Percentiles rank a stretch among this genome's conserved stretches.
These are phyloP conservation scores for Avahi laniger DNA, from an alignment of 2,797 vertebrate species.

Conservation along the genomic window DNA sequence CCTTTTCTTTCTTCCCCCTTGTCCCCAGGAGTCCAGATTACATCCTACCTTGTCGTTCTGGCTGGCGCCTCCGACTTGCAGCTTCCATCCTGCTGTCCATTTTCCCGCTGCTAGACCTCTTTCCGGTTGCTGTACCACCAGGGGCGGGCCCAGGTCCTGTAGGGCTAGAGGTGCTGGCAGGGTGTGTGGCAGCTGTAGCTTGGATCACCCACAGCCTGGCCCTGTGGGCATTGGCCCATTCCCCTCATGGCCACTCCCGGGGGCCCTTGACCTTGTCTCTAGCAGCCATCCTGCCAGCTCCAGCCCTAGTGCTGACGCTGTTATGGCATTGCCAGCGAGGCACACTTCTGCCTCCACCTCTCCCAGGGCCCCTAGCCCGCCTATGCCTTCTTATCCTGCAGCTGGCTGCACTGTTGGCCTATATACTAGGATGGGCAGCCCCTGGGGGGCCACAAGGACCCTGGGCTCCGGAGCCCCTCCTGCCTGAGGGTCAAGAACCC, in stretches of 20 bases:
- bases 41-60: constrained; percentile 74
- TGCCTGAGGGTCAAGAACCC: constrained; percentile 78
- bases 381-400: constrained; percentile 87
- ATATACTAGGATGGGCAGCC: constrained; percentile 86
- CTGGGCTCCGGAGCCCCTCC: constrained; percentile 83
- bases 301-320: constrained; percentile 89
- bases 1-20: constrained; percentile 61
- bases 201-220: constrained; percentile 91
- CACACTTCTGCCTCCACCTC: constrained; percentile 76
- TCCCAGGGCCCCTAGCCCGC: constrained; percentile 84
- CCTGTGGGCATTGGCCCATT: constrained; percentile 85
- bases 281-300: constrained; percentile 86
- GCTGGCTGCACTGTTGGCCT: constrained; percentile 86
- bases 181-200: constrained; percentile 86
- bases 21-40: constrained; percentile 74
- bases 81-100: constrained; percentile 84
- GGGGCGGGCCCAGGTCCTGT: constrained; percentile 83
- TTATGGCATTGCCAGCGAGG: constrained; percentile 83
- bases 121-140: constrained; percentile 83
- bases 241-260: constrained; percentile 81
- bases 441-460: constrained; percentile 81
- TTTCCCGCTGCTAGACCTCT: constrained; percentile 86
- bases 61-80: constrained; percentile 89
- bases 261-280: constrained; percentile 88
- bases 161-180: constrained; percentile 89